Percentiles rank a stretch among this genome's conserved stretches.
These are phyloP conservation scores for Aphelocoma californica DNA, from an alignment of 2,797 vertebrate species.

Conservation along the genomic window DNA sequence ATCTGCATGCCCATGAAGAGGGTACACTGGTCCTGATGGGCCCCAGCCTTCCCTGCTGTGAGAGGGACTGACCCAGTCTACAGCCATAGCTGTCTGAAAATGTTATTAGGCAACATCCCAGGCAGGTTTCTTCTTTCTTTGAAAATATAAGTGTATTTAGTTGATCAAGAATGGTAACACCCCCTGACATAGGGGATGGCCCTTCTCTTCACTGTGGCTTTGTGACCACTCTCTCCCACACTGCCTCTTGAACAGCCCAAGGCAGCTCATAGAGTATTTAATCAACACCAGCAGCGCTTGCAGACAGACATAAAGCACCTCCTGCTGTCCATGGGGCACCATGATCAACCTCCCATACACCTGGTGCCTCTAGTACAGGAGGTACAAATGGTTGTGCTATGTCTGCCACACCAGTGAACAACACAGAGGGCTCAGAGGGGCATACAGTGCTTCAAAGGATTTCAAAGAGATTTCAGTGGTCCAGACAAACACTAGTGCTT, in stretches of 20 bases:
- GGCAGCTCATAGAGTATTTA: not conserved
- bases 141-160: not conserved
- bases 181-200: no score
- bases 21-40: not conserved
- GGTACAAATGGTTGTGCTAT: not conserved
- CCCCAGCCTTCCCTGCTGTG: not conserved
- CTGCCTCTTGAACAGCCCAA: not conserved
- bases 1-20: not conserved
- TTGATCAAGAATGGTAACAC: not conserved
- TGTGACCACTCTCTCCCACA: not conserved
- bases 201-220: not conserved
- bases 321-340: not conserved
- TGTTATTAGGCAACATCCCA: not conserved
- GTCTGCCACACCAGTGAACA: not conserved
- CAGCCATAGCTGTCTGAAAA: not conserved
- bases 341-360: not conserved
- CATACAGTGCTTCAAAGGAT: not conserved
- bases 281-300: accelerated
- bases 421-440: not conserved
- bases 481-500: not conserved
- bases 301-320: not conserved
- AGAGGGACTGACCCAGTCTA: not conserved
- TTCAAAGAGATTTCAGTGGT: not conserved
- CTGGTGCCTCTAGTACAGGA: not conserved
- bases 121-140: not conserved